Conservation (phyloP, 2,888 invertebrate genomes). For the Empis livida region DNA sequence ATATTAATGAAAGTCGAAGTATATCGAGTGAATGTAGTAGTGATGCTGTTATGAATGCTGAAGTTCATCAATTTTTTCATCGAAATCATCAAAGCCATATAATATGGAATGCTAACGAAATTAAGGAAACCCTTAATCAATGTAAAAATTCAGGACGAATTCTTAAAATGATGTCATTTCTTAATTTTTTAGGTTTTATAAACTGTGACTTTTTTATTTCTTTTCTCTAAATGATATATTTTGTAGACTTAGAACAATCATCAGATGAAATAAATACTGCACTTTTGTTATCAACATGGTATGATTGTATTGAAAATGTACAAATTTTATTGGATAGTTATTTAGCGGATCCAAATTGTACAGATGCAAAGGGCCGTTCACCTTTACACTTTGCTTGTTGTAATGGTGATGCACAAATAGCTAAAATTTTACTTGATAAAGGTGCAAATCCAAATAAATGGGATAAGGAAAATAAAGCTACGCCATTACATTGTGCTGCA, state of each 20-base stretch:
- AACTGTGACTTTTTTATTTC: neutral
- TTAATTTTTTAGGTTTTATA: constrained; percentile 22
- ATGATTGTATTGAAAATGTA: constrained; percentile 25
- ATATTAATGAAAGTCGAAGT: constrained; percentile 29
- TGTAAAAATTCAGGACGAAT: constrained; percentile 22
- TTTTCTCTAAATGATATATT: neutral
- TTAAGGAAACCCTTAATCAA: constrained; percentile 25
- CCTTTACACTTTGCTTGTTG: constrained; percentile 68
- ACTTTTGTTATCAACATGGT: constrained; percentile 27
- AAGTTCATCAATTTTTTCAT: constrained; percentile 27
- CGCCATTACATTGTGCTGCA: constrained; percentile 68
- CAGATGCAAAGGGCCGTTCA: constrained; percentile 55
- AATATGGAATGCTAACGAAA: constrained; percentile 29
- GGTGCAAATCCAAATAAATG: constrained; percentile 58
- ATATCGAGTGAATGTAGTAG: constrained; percentile 32
- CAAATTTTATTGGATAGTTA: constrained; percentile 24
- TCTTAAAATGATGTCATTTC: constrained; percentile 24
- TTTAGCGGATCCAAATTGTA: constrained; percentile 45
- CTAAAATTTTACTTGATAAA: constrained; percentile 52
- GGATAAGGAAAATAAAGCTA: constrained; percentile 55
- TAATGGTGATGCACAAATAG: constrained; percentile 57
- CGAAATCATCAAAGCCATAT: constrained; percentile 27
- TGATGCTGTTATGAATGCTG: constrained; percentile 29
- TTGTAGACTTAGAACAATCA: constrained; percentile 22
- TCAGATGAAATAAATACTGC: constrained; percentile 29